phyloP scores from a whole-genome alignment of 2,113 vertebrate species.

The Anolis carolinensis region DNA sequence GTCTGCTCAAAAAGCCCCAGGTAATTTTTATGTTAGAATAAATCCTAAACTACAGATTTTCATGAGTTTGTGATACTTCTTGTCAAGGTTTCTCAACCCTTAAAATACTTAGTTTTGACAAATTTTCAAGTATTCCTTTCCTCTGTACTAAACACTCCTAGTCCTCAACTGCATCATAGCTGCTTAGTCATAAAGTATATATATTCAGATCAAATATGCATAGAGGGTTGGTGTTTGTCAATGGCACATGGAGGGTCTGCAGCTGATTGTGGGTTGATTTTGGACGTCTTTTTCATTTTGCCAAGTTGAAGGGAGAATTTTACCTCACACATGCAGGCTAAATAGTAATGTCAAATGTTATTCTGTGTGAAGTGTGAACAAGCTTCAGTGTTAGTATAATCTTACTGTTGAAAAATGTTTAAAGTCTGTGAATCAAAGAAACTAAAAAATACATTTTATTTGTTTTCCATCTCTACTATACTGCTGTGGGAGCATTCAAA shows the following conservation, averaged over 20 bases:
- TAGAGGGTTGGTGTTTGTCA: neutral
- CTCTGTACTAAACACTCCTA: too few relatives aligned
- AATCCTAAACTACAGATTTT: too few relatives aligned
- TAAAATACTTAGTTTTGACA: too few relatives aligned
- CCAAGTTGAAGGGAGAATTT: neutral
- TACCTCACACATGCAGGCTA: neutral
- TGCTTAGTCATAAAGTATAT: too few relatives aligned
- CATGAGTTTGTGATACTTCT: too few relatives aligned
- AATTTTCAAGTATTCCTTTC: too few relatives aligned
- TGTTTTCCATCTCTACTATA: neutral
- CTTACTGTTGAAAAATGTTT: neutral
- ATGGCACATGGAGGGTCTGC: neutral
- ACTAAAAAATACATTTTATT: neutral
- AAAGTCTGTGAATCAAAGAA: neutral
- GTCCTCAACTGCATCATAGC: too few relatives aligned
- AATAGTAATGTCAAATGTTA: neutral
- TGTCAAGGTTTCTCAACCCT: too few relatives aligned
- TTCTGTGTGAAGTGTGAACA: neutral
- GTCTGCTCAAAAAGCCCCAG: too few relatives aligned
- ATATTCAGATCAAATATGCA: too few relatives aligned
- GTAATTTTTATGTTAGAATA: too few relatives aligned
- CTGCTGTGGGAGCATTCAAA: constrained; percentile 15
- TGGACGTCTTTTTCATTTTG: neutral
- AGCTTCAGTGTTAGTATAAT: neutral
- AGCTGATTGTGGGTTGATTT: too few relatives aligned